Base-by-base conservation (phyloP, 2,888 invertebrate genomes). In the Drosophila colorata region DNA sequence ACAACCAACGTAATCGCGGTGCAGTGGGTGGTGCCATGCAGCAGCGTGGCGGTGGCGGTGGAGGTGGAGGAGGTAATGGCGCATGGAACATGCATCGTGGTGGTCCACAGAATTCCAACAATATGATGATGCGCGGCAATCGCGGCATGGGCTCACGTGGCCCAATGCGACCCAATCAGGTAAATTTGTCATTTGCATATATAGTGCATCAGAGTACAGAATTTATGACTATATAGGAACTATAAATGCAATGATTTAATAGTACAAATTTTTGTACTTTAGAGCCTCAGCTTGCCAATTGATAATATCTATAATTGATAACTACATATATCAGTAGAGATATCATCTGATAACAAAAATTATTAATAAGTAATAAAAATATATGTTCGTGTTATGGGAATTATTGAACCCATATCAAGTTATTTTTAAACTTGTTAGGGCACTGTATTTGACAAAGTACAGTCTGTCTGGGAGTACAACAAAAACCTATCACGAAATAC, bases 11-110 rank as follows among this genome's bases (percentile, higher is more conserved):
- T 60, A 89, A 92, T 73, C 90, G 92, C 70, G 85, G 88, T 13
- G 47, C 41, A 31, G 57, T 58, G 4, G 86, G 92, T 11, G 91
- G 90, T 14, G 92, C 90, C 7, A 90, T 80, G 55, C 83, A 83
- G 59, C 81, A 82, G 16, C 78, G 90, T 3, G 85, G 75, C 2
- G 77, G 82, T 13, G 81, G 86, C 4, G 81, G 87, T 61, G 81
- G 86, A 4, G 81, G 87, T 61, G 81, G 86, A 4, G 81, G 86
- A 4, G 81, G 87, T 61, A 91, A 88, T 71, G 90, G 89, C 47
- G 87, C 88, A 72, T 91, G 90, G 91, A 92, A 88, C 74, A 90
- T 87, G 91, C 92, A 89, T 87, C 93, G 88, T 73, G 92, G 83
- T 69, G 92, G 90, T 88, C 79, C 80, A 53, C 87, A 82, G 48